Evolutionary conservation across 2,113 vertebrate species (phyloP).

Genomic region (Mustelus asterias): DNA sequence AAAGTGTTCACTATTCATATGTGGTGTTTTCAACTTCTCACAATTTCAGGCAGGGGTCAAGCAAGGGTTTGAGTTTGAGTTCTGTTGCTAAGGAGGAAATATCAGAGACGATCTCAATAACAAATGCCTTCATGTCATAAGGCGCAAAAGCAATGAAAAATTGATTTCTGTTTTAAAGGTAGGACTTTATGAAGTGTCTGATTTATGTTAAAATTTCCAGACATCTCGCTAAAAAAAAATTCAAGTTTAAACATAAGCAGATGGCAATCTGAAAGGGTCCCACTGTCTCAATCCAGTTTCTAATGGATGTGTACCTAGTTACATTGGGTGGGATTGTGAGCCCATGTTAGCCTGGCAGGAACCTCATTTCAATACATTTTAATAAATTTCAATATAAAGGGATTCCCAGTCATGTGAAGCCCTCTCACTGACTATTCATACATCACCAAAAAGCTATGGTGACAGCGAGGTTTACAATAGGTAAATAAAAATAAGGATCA

Average conservation of each 20-base stretch:
- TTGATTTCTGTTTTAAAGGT: background rate
- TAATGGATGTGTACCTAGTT: background rate
- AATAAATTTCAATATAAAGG: too few relatives aligned
- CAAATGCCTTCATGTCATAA: background rate
- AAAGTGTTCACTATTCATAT: background rate
- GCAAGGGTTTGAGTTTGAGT: background rate
- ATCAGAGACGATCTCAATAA: background rate
- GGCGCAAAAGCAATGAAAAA: background rate
- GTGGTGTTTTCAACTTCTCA: background rate
- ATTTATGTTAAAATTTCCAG: background rate
- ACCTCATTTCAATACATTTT: too few relatives aligned
- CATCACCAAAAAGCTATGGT: too few relatives aligned
- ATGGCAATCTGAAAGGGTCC: background rate
- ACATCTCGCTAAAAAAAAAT: background rate
- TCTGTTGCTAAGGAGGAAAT: background rate
- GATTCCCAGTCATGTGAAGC: too few relatives aligned
- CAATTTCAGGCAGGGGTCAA: background rate
- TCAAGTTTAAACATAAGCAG: background rate
- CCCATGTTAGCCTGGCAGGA: too few relatives aligned
- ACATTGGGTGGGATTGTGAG: too few relatives aligned
- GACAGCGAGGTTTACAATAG: too few relatives aligned
- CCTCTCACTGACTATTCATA: too few relatives aligned
- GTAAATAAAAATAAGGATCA: too few relatives aligned
- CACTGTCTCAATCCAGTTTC: background rate
- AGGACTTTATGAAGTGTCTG: background rate